Conservation (phyloP, 2,888 invertebrate species). For the Steromphala cineraria region DNA sequence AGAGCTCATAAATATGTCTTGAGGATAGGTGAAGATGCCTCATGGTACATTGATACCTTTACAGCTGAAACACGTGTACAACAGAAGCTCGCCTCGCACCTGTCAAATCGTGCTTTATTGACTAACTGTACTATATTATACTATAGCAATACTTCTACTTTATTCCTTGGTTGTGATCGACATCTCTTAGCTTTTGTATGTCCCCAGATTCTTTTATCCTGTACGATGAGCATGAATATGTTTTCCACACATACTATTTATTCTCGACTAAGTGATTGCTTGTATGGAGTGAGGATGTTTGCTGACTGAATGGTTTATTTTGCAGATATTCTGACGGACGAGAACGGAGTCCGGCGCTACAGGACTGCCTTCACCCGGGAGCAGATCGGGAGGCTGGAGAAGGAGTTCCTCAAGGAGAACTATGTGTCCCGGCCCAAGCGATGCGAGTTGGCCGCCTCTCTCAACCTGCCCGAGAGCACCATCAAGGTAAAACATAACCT, state of each 20-base stretch:
- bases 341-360: constrained; percentile 80
- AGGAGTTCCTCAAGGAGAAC: constrained; percentile 97
- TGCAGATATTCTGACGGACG: constrained; percentile 37
- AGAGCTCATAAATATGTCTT: not conserved
- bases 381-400: constrained; percentile 92
- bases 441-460: constrained; percentile 93
- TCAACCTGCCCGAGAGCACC: constrained; percentile 96
- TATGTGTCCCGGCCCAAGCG: constrained; percentile 96
- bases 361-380: constrained; percentile 97
- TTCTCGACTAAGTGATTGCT: too few relatives aligned
- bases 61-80: too few relatives aligned
- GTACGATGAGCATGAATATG: too few relatives aligned
- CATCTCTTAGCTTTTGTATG: too few relatives aligned
- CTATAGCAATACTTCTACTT: too few relatives aligned
- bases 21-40: not conserved
- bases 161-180: too few relatives aligned
- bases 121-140: too few relatives aligned
- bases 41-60: too few relatives aligned
- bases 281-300: not conserved
- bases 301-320: not conserved
- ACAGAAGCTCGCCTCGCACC: too few relatives aligned
- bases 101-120: too few relatives aligned
- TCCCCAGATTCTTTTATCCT: too few relatives aligned
- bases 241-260: too few relatives aligned
- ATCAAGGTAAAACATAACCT: constrained; percentile 87